phyloP scores from a whole-genome alignment of 2,113 vertebrate genomes.

The Sturnus vulgaris region DNA sequence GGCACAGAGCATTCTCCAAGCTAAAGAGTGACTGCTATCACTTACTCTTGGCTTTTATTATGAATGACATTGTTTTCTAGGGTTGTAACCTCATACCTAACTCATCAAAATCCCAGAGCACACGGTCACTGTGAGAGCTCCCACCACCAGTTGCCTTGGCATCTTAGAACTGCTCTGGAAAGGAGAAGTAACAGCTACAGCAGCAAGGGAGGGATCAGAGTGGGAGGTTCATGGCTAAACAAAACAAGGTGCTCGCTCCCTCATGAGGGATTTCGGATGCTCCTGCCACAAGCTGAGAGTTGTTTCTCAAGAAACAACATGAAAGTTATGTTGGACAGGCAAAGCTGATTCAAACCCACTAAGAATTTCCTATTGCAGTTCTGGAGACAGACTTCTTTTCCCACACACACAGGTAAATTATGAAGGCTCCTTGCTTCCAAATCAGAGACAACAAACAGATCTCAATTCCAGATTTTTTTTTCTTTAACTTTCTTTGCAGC shows the following conservation, averaged over 20 bases:
- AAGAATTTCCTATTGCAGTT: background rate
- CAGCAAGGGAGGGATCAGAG: background rate
- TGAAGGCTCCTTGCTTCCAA: background rate
- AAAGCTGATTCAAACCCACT: background rate
- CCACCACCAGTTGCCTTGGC: background rate
- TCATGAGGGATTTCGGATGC: background rate
- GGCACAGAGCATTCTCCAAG: background rate
- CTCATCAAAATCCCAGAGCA: background rate
- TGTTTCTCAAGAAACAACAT: background rate
- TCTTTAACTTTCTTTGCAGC: background rate
- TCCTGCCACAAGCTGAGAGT: background rate
- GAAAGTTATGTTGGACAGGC: background rate
- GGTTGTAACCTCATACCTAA: background rate
- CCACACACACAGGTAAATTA: background rate
- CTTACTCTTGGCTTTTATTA: background rate
- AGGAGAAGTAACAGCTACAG: background rate
- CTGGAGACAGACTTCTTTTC: background rate
- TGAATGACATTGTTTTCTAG: background rate
- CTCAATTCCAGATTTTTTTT: background rate
- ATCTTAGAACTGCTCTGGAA: background rate
- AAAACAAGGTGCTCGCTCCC: background rate
- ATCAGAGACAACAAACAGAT: background rate
- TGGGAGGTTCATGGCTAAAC: no score
- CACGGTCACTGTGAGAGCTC: rapidly evolving
- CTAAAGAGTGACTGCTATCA: background rate